These are phyloP conservation scores for Chiridota heheva DNA, from an alignment of 35 echinoderm and acorn worm species.

Conservation along the genomic window DNA sequence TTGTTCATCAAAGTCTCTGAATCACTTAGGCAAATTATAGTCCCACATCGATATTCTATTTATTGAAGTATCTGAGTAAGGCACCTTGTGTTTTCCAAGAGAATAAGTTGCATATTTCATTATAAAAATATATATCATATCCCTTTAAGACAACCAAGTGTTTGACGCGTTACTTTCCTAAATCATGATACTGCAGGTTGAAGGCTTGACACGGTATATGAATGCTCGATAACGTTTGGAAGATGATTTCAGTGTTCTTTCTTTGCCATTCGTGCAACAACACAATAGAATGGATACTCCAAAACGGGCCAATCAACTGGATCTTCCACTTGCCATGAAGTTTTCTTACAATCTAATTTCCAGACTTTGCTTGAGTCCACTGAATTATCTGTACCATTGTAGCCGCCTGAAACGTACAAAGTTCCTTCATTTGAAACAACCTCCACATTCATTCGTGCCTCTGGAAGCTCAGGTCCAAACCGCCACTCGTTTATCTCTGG, in stretches of 20 bases:
- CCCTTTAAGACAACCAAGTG: too few species aligned
- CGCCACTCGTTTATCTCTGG: conserved; percentile 94
- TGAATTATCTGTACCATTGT: conserved; percentile 56
- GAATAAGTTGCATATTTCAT: too few species aligned
- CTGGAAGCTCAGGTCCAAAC: conserved; percentile 95
- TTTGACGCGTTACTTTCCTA: too few species aligned
- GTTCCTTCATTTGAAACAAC: conserved; percentile 61
- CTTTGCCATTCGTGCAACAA: conserved; percentile 87
- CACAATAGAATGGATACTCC: conserved; percentile 65
- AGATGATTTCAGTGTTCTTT: conserved; percentile 49
- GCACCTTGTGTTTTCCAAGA: too few species aligned
- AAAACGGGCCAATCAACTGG: conserved; percentile 72
- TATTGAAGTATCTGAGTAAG: too few species aligned
- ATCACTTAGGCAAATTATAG: too few species aligned
- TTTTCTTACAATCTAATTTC: conserved; percentile 46
- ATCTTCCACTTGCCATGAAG: conserved; percentile 79
- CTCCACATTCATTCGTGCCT: conserved; percentile 73
- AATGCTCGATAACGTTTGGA: too few species aligned
- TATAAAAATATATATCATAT: too few species aligned
- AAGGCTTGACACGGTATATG: too few species aligned
- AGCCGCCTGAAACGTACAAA: conserved; percentile 81
- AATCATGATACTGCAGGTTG: too few species aligned
- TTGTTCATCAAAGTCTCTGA: too few species aligned
- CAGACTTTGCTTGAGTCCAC: conserved; percentile 48
- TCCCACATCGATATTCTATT: too few species aligned